phyloP scores from a whole-genome alignment of 2,888 invertebrate genomes.

The Cryptus viduatorius region DNA sequence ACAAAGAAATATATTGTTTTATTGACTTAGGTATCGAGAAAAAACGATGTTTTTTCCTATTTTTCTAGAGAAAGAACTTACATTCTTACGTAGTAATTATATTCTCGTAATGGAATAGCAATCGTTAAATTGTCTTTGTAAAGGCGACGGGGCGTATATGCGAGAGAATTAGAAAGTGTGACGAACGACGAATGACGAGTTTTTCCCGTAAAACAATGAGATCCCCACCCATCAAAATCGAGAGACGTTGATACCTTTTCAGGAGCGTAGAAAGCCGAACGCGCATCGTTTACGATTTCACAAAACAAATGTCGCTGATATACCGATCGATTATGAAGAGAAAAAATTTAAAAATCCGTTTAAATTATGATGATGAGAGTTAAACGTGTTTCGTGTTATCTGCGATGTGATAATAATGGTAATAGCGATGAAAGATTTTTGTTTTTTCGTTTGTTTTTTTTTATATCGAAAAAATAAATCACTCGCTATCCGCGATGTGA shows the following conservation, averaged over 20 bases:
- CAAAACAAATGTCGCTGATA: too few species aligned
- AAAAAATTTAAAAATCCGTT: neutral
- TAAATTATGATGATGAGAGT: conserved; percentile 17
- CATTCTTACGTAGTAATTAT: neutral
- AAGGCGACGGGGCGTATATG: neutral
- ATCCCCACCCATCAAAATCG: neutral
- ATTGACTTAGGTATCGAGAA: conserved; percentile 74
- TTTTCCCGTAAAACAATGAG: neutral
- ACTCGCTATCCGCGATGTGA: neutral
- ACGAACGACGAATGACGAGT: neutral
- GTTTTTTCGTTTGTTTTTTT: neutral
- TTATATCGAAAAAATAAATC: neutral
- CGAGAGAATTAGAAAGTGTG: conserved; percentile 16
- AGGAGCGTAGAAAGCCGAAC: neutral
- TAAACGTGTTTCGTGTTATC: conserved; percentile 9
- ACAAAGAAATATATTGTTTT: conserved; percentile 83
- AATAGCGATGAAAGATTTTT: neutral
- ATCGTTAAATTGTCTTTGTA: conserved; percentile 1
- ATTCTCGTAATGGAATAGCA: conserved; percentile 3
- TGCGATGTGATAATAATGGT: neutral
- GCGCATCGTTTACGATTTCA: neutral
- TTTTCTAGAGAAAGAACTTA: conserved; percentile 35
- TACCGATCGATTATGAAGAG: too few species aligned
- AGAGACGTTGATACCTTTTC: neutral
- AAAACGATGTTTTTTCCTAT: conserved; percentile 7